Evolutionary conservation across 2,797 vertebrate genomes (phyloP), one percentile per base, ranked within the genome.

Genomic region (Acanthurus leucopareius): DNA sequence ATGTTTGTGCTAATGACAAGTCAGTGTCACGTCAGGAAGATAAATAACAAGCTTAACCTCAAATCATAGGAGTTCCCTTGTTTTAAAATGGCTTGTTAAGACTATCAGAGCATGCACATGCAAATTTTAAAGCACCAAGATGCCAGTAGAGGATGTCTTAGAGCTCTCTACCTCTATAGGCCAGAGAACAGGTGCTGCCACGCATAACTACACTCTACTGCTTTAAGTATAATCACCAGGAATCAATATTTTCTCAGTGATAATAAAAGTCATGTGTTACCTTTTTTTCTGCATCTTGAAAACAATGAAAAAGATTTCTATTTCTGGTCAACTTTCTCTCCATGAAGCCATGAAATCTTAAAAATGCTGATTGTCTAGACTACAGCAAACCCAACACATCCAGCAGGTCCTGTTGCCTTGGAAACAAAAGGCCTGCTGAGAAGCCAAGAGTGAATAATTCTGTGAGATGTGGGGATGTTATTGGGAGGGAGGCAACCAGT

Each of bases 391-490:
- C 75, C 77, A 79, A 73, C 73, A 75, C 79, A 76, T 65, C 71
- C 73, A 81, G 84, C 44, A 77, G 84, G 78, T 87, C 86, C 71
- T 88, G 94, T 94, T 94, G 84, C 93, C 90, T 86, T 84, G 93
- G 93, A 90, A 94, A 94, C 94, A 87, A 90, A 88, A 61, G 80
- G 59, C 81, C 85, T 84, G 83, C 86, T 80, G 82, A 88, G 84
- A 83, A 91, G 83, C 77, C 49, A 59, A 53, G 76, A 84, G 82
- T 88, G 88, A 90, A 87, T 88, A 83, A 85, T 86, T 90, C 84
- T 83, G 75, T 77, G 75, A 90, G 86, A 90, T 85, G 69, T 71
- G 69, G 74, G 75, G 79, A 81, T 69, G 52, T 60, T 83, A 70
- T 71, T 81, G 71, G 78, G 77, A 58, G 68, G 59, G 69, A 78